Conservation (phyloP, 2,113 vertebrate species). For the Ibidorhyncha struthersii region DNA sequence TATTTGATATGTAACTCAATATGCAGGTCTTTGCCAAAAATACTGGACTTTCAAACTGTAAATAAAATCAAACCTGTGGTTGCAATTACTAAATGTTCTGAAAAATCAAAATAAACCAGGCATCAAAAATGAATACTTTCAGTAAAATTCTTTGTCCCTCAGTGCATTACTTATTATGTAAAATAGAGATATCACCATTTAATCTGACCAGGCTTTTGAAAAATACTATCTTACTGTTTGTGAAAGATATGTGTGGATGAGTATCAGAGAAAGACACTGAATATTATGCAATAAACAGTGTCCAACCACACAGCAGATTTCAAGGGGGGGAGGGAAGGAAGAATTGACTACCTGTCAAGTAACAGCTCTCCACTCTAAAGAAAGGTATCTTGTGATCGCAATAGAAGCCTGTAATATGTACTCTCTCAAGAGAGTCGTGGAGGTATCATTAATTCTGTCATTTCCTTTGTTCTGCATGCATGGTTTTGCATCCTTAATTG, state of each 20-base stretch:
- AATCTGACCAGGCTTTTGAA: background rate
- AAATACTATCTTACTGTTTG: background rate
- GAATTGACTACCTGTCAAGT: background rate
- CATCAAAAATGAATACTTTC: background rate
- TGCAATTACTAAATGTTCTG: background rate
- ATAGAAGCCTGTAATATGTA: rapidly evolving
- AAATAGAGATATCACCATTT: background rate
- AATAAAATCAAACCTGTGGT: background rate
- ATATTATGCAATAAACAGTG: background rate
- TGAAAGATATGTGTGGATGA: background rate
- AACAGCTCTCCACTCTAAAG: background rate
- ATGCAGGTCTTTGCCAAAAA: background rate
- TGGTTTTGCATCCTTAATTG: background rate
- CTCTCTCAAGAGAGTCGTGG: background rate
- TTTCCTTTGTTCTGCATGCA: background rate
- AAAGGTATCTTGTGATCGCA: background rate
- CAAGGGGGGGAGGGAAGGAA: too few species aligned
- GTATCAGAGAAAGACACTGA: background rate
- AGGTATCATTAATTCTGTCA: background rate
- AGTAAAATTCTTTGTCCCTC: background rate
- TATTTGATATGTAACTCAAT: background rate
- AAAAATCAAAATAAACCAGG: background rate
- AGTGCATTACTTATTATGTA: background rate
- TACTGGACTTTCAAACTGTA: background rate
- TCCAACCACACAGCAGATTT: background rate